Percentiles rank a stretch among this genome's conserved stretches.
Evolutionary conservation across 2,888 invertebrate species (phyloP).

Genomic region (Phrixothrix hirtus): DNA sequence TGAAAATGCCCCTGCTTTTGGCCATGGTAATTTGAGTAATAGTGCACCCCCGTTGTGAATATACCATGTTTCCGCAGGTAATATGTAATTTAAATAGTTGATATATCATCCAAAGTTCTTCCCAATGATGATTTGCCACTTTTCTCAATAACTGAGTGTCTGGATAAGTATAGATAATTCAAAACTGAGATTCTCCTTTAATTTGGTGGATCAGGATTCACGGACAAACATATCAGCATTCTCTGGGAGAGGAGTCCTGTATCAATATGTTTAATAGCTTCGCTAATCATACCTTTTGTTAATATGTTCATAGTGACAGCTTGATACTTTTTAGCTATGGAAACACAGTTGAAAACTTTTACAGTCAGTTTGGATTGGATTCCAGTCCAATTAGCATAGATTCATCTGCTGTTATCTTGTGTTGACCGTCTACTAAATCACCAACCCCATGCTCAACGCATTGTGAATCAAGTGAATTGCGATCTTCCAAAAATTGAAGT

Average conservation of each 20-base stretch:
- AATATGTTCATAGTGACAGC: too few species aligned
- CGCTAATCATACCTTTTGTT: background rate
- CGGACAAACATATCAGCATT: background rate
- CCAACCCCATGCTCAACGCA: background rate
- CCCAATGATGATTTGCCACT: constrained; percentile 7
- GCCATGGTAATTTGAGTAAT: too few species aligned
- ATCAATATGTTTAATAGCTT: constrained; percentile 1
- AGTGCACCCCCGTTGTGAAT: constrained; percentile 2
- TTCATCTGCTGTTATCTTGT: too few species aligned
- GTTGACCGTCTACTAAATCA: too few species aligned
- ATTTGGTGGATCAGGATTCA: background rate
- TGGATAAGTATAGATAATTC: constrained; percentile 7
- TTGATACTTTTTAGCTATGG: too few species aligned
- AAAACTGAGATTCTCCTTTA: constrained; percentile 2
- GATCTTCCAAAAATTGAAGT: too few species aligned
- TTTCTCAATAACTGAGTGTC: constrained; percentile 6
- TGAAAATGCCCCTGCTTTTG: too few species aligned
- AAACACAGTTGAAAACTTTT: too few species aligned
- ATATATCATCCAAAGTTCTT: constrained; percentile 8
- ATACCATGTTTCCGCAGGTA: constrained; percentile 6
- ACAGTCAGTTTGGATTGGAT: too few species aligned
- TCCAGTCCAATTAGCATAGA: too few species aligned
- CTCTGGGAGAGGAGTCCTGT: constrained; percentile 2
- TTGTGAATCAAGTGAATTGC: background rate
- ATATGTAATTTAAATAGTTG: constrained; percentile 7